These are phyloP conservation scores for Catharus ustulatus DNA, from an alignment of 2,797 vertebrate species.

Conservation along the genomic window DNA sequence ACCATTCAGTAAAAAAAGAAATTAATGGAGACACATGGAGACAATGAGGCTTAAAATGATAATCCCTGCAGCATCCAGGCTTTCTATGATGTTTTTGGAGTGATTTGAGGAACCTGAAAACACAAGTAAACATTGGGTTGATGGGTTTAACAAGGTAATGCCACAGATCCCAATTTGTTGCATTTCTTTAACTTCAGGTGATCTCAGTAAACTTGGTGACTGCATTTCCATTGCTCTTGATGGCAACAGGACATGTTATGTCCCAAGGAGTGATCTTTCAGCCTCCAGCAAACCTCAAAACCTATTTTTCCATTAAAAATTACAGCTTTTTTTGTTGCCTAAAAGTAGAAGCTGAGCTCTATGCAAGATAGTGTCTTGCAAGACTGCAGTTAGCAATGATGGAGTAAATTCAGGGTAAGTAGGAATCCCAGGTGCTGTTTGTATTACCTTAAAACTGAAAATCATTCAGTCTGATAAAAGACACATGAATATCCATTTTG, in stretches of 20 bases:
- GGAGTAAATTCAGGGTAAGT: background rate
- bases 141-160: background rate
- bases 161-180: background rate
- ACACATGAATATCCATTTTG: background rate
- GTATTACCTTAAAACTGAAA: background rate
- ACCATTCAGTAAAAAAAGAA: background rate
- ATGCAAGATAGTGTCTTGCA: background rate
- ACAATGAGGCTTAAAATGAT: background rate
- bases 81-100: background rate
- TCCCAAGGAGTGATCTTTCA: background rate
- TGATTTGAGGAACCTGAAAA: background rate
- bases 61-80: background rate
- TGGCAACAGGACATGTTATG: background rate
- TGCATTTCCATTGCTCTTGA: background rate
- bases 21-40: background rate
- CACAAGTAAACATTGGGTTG: background rate
- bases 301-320: background rate
- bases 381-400: background rate
- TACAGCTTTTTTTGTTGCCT: background rate
- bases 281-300: background rate
- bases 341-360: background rate
- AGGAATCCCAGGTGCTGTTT: background rate
- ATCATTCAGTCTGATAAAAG: background rate
- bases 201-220: background rate
- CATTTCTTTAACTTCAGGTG: background rate